Base-by-base conservation (phyloP, 23 tunicate species). In the Phallusia fumigata region DNA sequence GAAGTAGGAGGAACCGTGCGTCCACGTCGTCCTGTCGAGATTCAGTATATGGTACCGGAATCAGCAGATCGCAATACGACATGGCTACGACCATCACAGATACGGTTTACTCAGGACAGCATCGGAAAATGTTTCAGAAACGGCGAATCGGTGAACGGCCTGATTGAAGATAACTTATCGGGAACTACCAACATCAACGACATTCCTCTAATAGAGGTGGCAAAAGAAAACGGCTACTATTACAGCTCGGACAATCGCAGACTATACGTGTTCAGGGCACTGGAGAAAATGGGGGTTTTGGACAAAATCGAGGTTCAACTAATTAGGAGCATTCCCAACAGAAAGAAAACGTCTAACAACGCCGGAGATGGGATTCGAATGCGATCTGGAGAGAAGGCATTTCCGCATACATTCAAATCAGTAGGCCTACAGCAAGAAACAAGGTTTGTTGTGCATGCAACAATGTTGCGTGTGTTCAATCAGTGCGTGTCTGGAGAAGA, bases 1-100 rank as follows among this genome's bases (percentile, higher is more conserved):
- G n/a, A n/a, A n/a, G n/a, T n/a, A n/a, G n/a, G n/a, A n/a, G n/a
- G n/a, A n/a, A n/a, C n/a, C n/a, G n/a, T n/a, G n/a, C n/a, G n/a
- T n/a, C n/a, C n/a, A n/a, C n/a, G n/a, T n/a, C n/a, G n/a, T n/a
- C n/a, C n/a, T n/a, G n/a, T n/a, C n/a, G n/a, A n/a, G n/a, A n/a
- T n/a, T n/a, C n/a, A n/a, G n/a, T n/a, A n/a, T n/a, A n/a, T n/a
- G n/a, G n/a, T n/a, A n/a, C n/a, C n/a, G n/a, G n/a, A n/a, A n/a
- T n/a, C n/a, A n/a, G n/a, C n/a, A n/a, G n/a, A n/a, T n/a, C n/a
- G n/a, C n/a, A n/a, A n/a, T n/a, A n/a, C n/a, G n/a, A n/a, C n/a
- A n/a, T n/a, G n/a, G n/a, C n/a, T n/a, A n/a, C n/a, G n/a, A n/a
- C 85, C 85, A 11, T 82, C 85, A 0, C 79, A 69, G 28, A 82